A percentile compares a stretch with the other conserved stretches of the same genome.
Conservation (phyloP, 2,888 invertebrate genomes). For the Arge pagana region DNA sequence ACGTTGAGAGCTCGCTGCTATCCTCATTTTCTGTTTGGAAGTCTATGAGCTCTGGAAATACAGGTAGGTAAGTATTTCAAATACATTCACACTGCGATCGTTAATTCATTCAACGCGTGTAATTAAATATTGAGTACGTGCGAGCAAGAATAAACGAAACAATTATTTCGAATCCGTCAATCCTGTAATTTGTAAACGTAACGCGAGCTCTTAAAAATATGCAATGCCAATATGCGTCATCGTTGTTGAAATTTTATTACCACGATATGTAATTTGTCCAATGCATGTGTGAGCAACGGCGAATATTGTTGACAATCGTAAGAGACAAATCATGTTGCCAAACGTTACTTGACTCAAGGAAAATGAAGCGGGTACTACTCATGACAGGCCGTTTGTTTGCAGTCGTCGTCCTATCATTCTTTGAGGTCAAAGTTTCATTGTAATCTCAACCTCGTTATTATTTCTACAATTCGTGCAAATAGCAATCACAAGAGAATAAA, state of each 20-base stretch:
- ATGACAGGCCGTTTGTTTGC: constrained; percentile 12
- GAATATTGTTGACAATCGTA: neutral
- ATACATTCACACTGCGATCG: no score
- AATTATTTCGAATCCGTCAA: no score
- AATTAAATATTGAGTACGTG: no score
- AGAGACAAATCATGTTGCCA: neutral
- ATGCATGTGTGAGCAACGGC: neutral
- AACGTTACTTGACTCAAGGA: neutral
- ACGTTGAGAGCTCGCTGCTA: constrained; percentile 19
- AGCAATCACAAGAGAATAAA: constrained; percentile 36
- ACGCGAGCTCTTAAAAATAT: no score
- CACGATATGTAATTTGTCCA: neutral
- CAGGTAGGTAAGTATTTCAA: no score
- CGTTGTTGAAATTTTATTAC: no score
- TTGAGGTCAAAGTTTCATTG: constrained; percentile 20
- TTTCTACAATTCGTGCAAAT: constrained; percentile 5
- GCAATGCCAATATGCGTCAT: no score
- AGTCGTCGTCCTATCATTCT: constrained; percentile 14
- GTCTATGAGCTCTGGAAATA: constrained; percentile 30
- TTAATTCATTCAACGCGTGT: no score
- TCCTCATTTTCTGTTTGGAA: constrained; percentile 29
- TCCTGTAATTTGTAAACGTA: no score
- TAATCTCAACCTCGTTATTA: constrained; percentile 13
- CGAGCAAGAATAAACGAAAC: no score
- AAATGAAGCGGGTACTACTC: constrained; percentile 7